Evolutionary conservation across 1,140 invertebrate genomes (phyloP).

Genomic region (Drosophila lacertosa): DNA sequence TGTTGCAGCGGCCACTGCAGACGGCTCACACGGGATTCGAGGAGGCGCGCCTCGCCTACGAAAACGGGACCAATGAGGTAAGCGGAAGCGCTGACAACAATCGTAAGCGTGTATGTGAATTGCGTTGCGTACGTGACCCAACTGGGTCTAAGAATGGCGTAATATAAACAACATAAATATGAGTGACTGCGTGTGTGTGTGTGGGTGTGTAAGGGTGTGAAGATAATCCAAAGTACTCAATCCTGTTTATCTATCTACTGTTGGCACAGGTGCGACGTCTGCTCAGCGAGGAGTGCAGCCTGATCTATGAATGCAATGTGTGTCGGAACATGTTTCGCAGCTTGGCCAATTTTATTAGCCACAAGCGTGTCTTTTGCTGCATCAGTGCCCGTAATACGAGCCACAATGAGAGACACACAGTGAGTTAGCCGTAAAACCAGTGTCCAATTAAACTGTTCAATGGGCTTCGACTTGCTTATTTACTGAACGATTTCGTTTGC

Average conservation of each 20-base stretch:
- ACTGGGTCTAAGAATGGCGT: constrained; percentile 57
- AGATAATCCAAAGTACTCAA: too few species aligned
- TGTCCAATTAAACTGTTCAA: constrained; percentile 7
- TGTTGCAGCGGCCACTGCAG: constrained; percentile 87
- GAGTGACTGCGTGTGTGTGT: constrained; percentile 6
- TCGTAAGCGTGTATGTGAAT: constrained; percentile 9
- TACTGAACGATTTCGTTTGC: background rate
- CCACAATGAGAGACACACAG: constrained; percentile 84
- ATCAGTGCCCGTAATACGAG: constrained; percentile 64
- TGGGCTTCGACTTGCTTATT: background rate
- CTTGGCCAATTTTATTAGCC: constrained; percentile 92
- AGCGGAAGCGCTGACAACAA: constrained; percentile 53
- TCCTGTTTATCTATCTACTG: too few species aligned
- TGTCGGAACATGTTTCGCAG: constrained; percentile 93
- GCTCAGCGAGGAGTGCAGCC: constrained; percentile 91
- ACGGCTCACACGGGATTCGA: constrained; percentile 87
- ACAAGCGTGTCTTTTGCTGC: constrained; percentile 91
- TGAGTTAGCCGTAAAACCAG: constrained; percentile 84
- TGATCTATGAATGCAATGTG: constrained; percentile 93
- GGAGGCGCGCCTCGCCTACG: constrained; percentile 86
- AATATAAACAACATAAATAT: constrained; percentile 10
- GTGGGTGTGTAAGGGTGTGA: background rate
- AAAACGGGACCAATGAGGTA: constrained; percentile 87
- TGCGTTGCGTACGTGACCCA: constrained; percentile 69
- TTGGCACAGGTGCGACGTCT: constrained; percentile 88